These are phyloP conservation scores for Cynopterus sphinx DNA, from an alignment of 2,797 vertebrate genomes.

Conservation along the genomic window DNA sequence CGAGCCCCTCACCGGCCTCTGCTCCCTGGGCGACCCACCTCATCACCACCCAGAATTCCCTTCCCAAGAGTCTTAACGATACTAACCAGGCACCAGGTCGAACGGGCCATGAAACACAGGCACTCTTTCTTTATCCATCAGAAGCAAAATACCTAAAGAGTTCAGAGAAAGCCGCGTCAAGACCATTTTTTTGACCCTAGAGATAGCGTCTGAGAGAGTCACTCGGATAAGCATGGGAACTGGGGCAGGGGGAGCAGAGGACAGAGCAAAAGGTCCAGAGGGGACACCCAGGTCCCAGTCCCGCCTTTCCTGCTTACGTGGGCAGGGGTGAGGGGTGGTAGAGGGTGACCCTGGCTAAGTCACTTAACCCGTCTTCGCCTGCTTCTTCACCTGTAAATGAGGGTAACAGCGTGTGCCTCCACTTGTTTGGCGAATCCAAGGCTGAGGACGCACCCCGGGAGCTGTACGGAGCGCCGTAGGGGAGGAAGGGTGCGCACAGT, in stretches of 20 bases:
- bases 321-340: neutral
- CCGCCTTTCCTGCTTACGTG: too few species aligned
- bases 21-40: too few species aligned
- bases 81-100: neutral
- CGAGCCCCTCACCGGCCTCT: neutral
- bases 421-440: neutral
- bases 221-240: neutral
- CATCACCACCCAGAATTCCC: neutral
- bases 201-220: neutral
- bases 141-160: neutral
- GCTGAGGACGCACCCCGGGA: neutral
- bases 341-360: rapidly evolving
- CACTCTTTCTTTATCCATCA: too few species aligned
- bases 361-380: neutral
- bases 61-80: neutral
- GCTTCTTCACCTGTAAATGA: neutral
- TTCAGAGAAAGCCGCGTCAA: neutral
- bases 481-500: neutral
- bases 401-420: neutral
- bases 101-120: rapidly evolving
- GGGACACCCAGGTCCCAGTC: rapidly evolving
- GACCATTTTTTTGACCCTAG: neutral
- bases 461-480: too few species aligned
- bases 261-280: too few species aligned
- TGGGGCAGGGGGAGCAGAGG: rapidly evolving